Evolutionary conservation across 2,113 vertebrate species (phyloP).

Genomic region (Dipodomys spectabilis): DNA sequence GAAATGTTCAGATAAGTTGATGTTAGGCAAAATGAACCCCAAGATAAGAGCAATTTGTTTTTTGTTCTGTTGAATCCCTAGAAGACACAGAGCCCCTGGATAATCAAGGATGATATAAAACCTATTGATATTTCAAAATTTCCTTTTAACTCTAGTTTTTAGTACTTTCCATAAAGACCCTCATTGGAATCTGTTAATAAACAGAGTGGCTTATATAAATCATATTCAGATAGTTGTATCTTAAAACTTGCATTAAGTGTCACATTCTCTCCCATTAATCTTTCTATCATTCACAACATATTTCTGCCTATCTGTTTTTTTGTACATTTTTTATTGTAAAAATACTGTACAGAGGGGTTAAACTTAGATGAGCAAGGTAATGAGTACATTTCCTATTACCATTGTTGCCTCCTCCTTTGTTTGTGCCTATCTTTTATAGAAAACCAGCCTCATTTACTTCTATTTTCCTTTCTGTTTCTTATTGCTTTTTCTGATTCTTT

Average conservation of each 20-base stretch:
- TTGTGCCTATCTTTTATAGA: neutral
- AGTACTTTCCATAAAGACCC: conserved; percentile 40
- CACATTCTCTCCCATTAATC: neutral
- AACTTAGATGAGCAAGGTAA: too few relatives aligned
- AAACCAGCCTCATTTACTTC: conserved; percentile 7
- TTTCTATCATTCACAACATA: neutral
- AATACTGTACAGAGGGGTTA: too few relatives aligned
- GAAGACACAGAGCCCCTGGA: neutral
- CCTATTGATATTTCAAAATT: neutral
- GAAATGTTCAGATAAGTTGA: too few relatives aligned
- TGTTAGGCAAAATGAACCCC: too few relatives aligned
- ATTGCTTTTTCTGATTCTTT: neutral
- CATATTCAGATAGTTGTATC: neutral
- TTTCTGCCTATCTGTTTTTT: neutral
- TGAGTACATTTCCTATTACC: too few relatives aligned
- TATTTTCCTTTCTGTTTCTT: neutral
- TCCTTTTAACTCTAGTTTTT: conserved; percentile 23
- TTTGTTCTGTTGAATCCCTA: conserved; percentile 4
- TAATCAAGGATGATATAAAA: conserved; percentile 51
- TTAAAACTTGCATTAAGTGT: conserved; percentile 19
- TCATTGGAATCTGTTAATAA: conserved; percentile 37
- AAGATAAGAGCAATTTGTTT: neutral
- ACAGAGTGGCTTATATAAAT: neutral
- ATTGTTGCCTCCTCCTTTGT: too few relatives aligned
- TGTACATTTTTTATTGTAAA: too few relatives aligned